Percentiles rank a stretch among this genome's conserved stretches.
Conservation (phyloP, 1,140 invertebrate species). For the Palaemon carinicauda region DNA sequence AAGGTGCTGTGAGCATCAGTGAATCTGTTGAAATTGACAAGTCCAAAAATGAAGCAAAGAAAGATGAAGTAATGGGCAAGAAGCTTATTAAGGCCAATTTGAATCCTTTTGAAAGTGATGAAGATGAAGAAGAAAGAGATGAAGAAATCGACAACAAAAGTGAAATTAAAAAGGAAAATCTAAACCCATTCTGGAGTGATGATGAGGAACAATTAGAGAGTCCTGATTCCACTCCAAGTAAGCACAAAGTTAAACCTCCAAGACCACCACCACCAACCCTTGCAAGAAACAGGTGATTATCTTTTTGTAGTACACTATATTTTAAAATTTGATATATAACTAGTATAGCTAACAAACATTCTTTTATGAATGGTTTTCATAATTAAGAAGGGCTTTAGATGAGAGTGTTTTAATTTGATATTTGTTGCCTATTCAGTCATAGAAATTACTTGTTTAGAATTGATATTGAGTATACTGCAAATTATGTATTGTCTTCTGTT, state of each 20-base stretch:
- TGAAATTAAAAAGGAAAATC: conserved; percentile 60
- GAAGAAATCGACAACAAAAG: conserved; percentile 7
- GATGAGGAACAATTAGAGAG: conserved; percentile 66
- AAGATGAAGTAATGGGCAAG: conserved; percentile 61
- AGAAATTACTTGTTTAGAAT: no score
- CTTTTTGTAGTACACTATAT: background rate
- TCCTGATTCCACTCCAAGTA: background rate
- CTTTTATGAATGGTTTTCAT: background rate
- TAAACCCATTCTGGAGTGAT: conserved; percentile 78
- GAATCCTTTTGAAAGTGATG: conserved; percentile 73
- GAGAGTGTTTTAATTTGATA: no score
- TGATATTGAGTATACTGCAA: no score
- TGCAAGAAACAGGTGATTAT: conserved; percentile 40
- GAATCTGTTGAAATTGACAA: no score
- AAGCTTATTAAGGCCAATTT: conserved; percentile 79
- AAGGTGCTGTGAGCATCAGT: conserved; percentile 4
- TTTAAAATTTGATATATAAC: background rate
- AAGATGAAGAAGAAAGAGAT: conserved; percentile 62
- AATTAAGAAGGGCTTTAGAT: background rate
- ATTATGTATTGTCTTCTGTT: no score
- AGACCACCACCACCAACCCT: conserved; percentile 59
- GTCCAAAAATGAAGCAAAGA: background rate
- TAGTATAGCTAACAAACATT: background rate
- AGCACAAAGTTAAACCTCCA: conserved; percentile 54
- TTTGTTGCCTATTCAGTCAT: no score